Conservation (phyloP, 2,888 invertebrate species). For the Apamea epomidion region DNA sequence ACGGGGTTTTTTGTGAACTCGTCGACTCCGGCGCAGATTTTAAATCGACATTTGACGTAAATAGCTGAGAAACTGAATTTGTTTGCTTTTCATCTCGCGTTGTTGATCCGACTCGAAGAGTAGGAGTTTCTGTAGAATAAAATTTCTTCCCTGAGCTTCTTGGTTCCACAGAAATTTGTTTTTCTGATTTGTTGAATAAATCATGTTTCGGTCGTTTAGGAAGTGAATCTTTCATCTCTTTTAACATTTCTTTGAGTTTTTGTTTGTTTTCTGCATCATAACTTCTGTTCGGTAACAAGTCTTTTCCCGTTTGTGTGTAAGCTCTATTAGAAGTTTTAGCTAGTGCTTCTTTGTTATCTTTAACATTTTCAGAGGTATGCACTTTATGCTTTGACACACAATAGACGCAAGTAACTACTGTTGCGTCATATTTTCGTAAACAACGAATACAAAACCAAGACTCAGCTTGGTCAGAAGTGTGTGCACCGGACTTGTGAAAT, state of each 20-base stretch:
- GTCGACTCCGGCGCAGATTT: constrained; percentile 25
- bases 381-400: constrained; percentile 73
- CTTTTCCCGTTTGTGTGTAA: constrained; percentile 76
- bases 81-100: constrained; percentile 56
- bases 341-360: constrained; percentile 41
- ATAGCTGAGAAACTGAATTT: constrained; percentile 24
- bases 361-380: constrained; percentile 40
- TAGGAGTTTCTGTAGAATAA: constrained; percentile 78
- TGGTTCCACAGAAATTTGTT: constrained; percentile 38
- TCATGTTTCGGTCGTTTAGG: constrained; percentile 90
- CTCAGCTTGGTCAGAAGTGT: constrained; percentile 64
- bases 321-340: constrained; percentile 66
- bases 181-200: constrained; percentile 46
- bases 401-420: constrained; percentile 77
- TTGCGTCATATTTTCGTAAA: constrained; percentile 81
- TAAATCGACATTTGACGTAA: constrained; percentile 27
- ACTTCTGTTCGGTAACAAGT: constrained; percentile 57
- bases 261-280: constrained; percentile 86
- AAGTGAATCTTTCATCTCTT: constrained; percentile 94
- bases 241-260: constrained; percentile 93
- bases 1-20: constrained; percentile 15
- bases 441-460: constrained; percentile 84
- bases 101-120: constrained; percentile 80
- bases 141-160: constrained; percentile 51
- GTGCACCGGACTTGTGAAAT: constrained; percentile 43